A percentile compares a stretch with the other conserved stretches of the same genome.
Evolutionary conservation across 2,113 vertebrate species (phyloP).

Genomic region (Dipodomys ordii): DNA sequence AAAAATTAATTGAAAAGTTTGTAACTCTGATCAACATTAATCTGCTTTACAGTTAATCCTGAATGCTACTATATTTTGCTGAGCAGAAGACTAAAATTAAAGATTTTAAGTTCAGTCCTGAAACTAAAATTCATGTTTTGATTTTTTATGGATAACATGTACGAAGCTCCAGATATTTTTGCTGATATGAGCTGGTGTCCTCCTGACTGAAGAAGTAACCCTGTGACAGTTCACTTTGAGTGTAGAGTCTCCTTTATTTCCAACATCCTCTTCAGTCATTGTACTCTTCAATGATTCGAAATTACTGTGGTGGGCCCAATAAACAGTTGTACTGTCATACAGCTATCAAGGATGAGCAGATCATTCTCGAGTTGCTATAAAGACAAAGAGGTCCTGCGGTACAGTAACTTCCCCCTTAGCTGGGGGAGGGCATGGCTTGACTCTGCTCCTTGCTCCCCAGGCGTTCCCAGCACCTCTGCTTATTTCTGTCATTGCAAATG

Average conservation of each 20-base stretch:
- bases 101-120: background rate
- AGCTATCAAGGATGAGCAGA: background rate
- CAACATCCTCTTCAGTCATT: background rate
- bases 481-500: background rate
- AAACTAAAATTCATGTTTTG: conserved; percentile 12
- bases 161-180: background rate
- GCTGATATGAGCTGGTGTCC: background rate
- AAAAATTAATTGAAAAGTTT: background rate
- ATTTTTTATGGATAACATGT: background rate
- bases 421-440: background rate
- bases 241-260: background rate
- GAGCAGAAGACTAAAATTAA: background rate
- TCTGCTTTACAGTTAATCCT: background rate
- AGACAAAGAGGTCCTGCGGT: background rate
- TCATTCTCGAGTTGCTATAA: background rate
- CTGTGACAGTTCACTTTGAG: background rate
- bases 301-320: background rate
- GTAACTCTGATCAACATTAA: background rate
- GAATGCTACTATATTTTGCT: conserved; percentile 19
- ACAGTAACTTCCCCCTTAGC: background rate
- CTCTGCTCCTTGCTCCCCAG: too few relatives aligned
- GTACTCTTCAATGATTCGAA: background rate
- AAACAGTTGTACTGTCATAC: too few relatives aligned
- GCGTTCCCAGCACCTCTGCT: background rate
- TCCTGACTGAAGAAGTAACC: background rate